A percentile compares a stretch with the other conserved stretches of the same genome.
Evolutionary conservation across 1,140 invertebrate genomes (phyloP).

Genomic region (Microplitis demolitor): DNA sequence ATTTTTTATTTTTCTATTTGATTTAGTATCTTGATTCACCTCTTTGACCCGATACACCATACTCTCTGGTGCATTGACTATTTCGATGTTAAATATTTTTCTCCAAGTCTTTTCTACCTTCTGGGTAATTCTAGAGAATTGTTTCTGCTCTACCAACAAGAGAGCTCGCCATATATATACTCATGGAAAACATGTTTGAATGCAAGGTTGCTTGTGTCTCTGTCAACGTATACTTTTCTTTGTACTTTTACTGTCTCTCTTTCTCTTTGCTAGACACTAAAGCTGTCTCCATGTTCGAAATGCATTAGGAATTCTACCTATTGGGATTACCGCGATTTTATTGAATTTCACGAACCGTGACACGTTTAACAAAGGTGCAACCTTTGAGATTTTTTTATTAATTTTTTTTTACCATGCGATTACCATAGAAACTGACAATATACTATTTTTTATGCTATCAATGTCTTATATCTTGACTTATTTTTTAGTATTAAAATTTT

Average conservation of each 20-base stretch:
- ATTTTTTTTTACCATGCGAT: not conserved
- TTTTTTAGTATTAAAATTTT: too few relatives aligned
- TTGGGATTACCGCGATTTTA: conserved; percentile 34
- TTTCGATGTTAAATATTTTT: conserved; percentile 10
- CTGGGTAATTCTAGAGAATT: conserved; percentile 10
- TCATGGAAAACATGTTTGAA: conserved; percentile 21
- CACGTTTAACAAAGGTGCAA: conserved; percentile 5
- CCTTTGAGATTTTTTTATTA: conserved; percentile 9
- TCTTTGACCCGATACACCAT: not conserved
- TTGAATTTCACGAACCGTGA: conserved; percentile 32
- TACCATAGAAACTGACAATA: not conserved
- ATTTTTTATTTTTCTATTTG: not conserved
- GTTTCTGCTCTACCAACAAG: not conserved
- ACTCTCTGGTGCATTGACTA: not conserved
- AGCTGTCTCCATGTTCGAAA: conserved; percentile 25
- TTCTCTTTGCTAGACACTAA: conserved; percentile 6
- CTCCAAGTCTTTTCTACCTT: not conserved
- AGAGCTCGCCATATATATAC: conserved; percentile 15
- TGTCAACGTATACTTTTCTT: not conserved
- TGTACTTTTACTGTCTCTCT: conserved; percentile 10
- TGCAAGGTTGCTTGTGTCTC: conserved; percentile 20
- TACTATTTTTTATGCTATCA: not conserved
- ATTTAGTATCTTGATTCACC: too few relatives aligned
- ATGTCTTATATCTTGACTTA: too few relatives aligned
- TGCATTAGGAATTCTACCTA: conserved; percentile 36